Conservation (phyloP, 2,797 vertebrate species). For the Sebastes variabilis region DNA sequence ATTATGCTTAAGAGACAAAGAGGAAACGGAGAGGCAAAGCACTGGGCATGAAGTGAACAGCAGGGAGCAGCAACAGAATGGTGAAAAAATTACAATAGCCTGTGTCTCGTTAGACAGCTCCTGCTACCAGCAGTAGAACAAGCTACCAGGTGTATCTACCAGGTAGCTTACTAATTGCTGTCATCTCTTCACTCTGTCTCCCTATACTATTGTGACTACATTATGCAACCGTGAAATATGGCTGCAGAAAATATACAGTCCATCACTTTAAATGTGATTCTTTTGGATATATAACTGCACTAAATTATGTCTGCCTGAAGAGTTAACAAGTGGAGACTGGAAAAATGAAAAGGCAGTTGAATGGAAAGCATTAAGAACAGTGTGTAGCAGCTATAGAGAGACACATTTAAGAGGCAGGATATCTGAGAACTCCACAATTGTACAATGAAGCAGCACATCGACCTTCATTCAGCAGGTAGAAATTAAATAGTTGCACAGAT, state of each 20-base stretch:
- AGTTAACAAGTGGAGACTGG: background rate
- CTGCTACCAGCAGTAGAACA: background rate
- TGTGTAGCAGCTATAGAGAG: background rate
- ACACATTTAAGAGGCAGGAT: background rate
- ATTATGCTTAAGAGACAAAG: background rate
- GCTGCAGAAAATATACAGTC: background rate
- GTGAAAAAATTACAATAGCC: background rate
- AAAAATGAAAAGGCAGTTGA: background rate
- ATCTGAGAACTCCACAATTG: background rate
- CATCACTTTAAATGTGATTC: constrained; percentile 8
- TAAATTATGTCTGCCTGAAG: background rate
- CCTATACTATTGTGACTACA: background rate
- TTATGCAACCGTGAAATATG: background rate
- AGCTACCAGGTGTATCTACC: background rate
- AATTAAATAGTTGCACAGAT: background rate
- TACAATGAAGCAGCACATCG: background rate
- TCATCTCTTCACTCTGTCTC: background rate
- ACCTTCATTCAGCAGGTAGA: background rate
- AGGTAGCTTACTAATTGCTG: background rate
- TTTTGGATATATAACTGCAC: background rate
- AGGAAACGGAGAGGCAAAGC: constrained; percentile 2
- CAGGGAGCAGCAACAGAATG: constrained; percentile 51
- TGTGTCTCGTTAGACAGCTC: constrained; percentile 5
- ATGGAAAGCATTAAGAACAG: background rate
- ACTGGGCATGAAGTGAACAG: constrained; percentile 36